Percentiles rank a stretch among this genome's conserved stretches.
These are phyloP conservation scores for Drosophila melanogaster DNA, from an alignment of 1,140 invertebrate species.

Conservation along the genomic window DNA sequence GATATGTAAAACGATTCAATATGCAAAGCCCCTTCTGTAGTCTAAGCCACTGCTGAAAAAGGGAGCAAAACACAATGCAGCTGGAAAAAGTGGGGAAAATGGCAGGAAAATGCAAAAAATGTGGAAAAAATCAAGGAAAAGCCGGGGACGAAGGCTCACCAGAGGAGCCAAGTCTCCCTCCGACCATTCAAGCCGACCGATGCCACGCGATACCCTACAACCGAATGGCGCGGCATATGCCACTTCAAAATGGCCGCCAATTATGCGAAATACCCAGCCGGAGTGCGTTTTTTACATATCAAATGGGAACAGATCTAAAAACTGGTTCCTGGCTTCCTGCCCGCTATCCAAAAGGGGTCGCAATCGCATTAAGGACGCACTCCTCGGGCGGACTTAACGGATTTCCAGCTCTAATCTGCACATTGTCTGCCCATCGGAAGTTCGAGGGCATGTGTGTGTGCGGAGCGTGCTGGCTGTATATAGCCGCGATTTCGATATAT, in stretches of 20 bases:
- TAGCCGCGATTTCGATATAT: constrained; percentile 15
- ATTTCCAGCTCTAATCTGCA: constrained; percentile 75
- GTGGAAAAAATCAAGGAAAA: constrained; percentile 8
- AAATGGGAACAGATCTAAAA: constrained; percentile 48
- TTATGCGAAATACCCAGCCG: constrained; percentile 71
- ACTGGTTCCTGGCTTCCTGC: constrained; percentile 45
- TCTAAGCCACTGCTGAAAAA: background rate
- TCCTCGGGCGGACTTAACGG: constrained; percentile 66
- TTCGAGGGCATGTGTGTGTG: constrained; percentile 31
- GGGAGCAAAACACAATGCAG: constrained; percentile 13
- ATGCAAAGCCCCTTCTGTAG: background rate
- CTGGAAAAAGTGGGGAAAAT: constrained; percentile 39
- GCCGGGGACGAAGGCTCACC: background rate
- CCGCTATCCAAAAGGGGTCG: constrained; percentile 30
- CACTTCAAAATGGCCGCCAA: constrained; percentile 73
- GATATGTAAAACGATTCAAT: too few species aligned
- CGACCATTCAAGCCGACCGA: constrained; percentile 7
- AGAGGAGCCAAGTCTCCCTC: constrained; percentile 4
- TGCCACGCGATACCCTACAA: constrained; percentile 12
- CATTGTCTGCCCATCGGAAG: constrained; percentile 47
- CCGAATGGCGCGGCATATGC: constrained; percentile 28
- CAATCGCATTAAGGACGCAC: constrained; percentile 73
- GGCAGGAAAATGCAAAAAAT: constrained; percentile 30
- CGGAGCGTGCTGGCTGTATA: constrained; percentile 29
- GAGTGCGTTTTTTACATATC: constrained; percentile 21